These are phyloP conservation scores for Panthera leo DNA, from an alignment of 2,113 vertebrate species.

Conservation along the genomic window DNA sequence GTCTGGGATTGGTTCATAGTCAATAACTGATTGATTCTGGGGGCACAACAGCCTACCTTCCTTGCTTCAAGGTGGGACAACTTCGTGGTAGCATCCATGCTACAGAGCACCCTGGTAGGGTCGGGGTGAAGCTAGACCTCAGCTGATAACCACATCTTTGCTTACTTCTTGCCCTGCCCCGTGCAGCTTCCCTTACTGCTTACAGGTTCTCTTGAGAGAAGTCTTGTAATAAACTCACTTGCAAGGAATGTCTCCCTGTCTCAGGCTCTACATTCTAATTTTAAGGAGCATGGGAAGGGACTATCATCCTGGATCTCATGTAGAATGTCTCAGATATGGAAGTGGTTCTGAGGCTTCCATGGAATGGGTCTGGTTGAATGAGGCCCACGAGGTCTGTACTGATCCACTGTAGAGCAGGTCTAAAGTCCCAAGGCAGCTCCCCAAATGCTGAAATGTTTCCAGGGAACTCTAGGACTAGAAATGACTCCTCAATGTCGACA, in stretches of 20 bases:
- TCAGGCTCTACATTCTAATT: neutral
- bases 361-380: neutral
- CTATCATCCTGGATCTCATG: neutral
- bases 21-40: neutral
- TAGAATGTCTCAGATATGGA: neutral
- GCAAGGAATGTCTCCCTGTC: neutral
- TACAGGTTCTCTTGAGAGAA: neutral
- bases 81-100: neutral
- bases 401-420: neutral
- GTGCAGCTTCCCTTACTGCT: neutral
- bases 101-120: neutral
- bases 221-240: neutral
- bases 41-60: neutral
- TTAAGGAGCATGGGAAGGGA: neutral
- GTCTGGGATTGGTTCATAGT: neutral
- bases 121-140: neutral
- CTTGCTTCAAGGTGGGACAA: neutral
- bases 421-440: neutral
- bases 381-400: neutral
- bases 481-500: neutral
- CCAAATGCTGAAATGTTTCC: neutral
- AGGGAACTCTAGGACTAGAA: neutral
- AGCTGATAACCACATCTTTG: neutral
- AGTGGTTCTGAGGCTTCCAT: neutral
- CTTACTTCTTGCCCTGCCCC: neutral